These are phyloP conservation scores for Aplochiton taeniatus DNA, from an alignment of 2,797 vertebrate genomes.

Conservation along the genomic window DNA sequence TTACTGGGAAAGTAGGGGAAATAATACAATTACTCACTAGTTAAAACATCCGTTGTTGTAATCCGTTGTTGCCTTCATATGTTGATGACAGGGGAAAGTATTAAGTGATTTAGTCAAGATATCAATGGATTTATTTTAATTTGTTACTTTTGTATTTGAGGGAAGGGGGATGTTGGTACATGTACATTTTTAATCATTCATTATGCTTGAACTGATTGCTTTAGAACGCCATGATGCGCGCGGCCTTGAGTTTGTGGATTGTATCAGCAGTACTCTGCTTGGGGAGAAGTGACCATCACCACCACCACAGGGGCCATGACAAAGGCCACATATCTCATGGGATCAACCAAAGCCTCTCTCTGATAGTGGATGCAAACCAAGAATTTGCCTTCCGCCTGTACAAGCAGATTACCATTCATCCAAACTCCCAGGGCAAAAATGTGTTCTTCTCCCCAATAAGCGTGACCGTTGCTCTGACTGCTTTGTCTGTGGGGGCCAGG, in stretches of 20 bases:
- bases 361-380: conserved; percentile 66
- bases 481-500: conserved; percentile 84
- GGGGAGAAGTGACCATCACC: conserved; percentile 30
- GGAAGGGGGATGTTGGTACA: not conserved
- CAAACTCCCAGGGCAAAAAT: conserved; percentile 67
- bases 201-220: conserved; percentile 31
- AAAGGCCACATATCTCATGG: conserved; percentile 1
- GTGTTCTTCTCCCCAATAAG: conserved; percentile 86
- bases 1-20: too few relatives aligned
- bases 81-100: too few relatives aligned
- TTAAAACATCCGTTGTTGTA: too few relatives aligned
- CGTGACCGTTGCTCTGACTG: conserved; percentile 83
- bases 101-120: too few relatives aligned
- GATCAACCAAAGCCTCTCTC: conserved; percentile 8
- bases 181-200: not conserved
- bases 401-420: conserved; percentile 63
- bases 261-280: conserved; percentile 56
- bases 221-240: conserved; percentile 58
- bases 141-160: too few relatives aligned
- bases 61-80: too few relatives aligned
- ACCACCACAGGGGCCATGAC: conserved; percentile 18
- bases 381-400: conserved; percentile 83
- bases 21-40: too few relatives aligned
- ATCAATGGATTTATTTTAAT: too few relatives aligned
- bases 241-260: conserved; percentile 56